Conservation (phyloP, 2,888 invertebrate species). For the Xestoiulus laeticollis region DNA sequence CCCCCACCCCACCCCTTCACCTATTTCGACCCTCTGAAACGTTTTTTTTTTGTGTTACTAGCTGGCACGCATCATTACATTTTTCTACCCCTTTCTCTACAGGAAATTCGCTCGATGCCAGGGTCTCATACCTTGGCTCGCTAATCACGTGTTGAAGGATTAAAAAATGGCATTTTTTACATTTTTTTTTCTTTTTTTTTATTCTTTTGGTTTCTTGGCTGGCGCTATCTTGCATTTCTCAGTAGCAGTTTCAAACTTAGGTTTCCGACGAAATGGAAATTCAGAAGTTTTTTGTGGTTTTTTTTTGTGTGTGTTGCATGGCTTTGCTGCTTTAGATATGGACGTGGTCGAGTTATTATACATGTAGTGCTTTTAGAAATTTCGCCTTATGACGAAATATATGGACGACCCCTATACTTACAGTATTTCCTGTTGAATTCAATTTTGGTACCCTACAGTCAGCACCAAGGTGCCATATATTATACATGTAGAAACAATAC, state of each 20-base stretch:
- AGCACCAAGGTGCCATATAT: no score
- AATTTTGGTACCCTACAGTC: no score
- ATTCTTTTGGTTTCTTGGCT: conserved; percentile 3
- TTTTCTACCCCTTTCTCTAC: conserved; percentile 37
- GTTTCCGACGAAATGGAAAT: neutral
- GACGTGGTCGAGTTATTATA: neutral
- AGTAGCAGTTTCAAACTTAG: neutral
- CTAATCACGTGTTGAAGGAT: neutral
- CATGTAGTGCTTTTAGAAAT: neutral
- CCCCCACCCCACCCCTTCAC: neutral
- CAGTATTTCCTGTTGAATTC: no score
- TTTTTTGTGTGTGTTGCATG: neutral
- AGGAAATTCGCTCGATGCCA: neutral
- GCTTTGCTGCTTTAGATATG: neutral
- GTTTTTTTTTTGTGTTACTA: neutral
- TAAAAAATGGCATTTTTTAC: neutral
- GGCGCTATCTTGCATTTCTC: neutral
- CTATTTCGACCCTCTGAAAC: neutral
- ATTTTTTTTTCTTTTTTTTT: neutral
- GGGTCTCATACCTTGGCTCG: neutral
- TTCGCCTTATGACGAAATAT: neutral
- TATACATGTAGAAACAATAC: no score
- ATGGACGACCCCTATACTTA: neutral
- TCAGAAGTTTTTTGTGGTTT: neutral
- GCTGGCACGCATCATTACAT: conserved; percentile 15